These are phyloP conservation scores for Macropis europaea DNA, from an alignment of 2,888 invertebrate species.

Conservation along the genomic window DNA sequence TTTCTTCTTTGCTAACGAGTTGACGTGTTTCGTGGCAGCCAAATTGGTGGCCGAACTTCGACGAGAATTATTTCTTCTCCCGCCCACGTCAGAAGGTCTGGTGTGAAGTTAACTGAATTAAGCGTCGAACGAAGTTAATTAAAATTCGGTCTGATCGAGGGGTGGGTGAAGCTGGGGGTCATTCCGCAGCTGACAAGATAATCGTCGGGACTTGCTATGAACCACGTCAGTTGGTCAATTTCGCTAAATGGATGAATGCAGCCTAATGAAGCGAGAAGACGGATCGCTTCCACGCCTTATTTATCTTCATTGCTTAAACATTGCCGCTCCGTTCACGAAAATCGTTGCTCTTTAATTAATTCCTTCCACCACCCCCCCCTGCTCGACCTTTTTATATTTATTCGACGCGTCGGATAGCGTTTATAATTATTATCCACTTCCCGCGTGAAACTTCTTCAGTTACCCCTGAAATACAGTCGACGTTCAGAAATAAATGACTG, in stretches of 20 bases:
- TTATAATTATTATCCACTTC: too few relatives aligned
- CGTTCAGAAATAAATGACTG: too few relatives aligned
- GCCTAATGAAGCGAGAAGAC: conserved; percentile 52
- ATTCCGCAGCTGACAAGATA: conserved; percentile 48
- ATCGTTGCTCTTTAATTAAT: not conserved
- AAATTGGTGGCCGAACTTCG: too few relatives aligned
- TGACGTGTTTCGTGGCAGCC: too few relatives aligned
- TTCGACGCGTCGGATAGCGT: too few relatives aligned
- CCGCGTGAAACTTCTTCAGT: too few relatives aligned
- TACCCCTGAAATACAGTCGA: too few relatives aligned
- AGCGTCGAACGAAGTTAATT: conserved; percentile 37
- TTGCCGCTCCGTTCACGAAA: conserved; percentile 13
- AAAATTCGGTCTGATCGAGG: conserved; percentile 36
- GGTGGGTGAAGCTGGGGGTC: conserved; percentile 27
- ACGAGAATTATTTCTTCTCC: not conserved
- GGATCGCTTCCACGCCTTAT: conserved; percentile 51
- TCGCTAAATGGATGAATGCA: conserved; percentile 55
- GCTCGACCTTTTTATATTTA: not conserved
- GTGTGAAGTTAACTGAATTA: conserved; percentile 18
- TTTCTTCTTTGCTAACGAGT: too few relatives aligned
- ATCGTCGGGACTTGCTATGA: conserved; percentile 16
- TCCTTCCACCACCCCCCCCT: not conserved
- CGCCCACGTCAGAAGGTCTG: not conserved
- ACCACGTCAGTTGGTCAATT: conserved; percentile 59
- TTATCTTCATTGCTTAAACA: conserved; percentile 49